Conservation (phyloP, 1,140 invertebrate species). For the Rhynchophorus ferrugineus region DNA sequence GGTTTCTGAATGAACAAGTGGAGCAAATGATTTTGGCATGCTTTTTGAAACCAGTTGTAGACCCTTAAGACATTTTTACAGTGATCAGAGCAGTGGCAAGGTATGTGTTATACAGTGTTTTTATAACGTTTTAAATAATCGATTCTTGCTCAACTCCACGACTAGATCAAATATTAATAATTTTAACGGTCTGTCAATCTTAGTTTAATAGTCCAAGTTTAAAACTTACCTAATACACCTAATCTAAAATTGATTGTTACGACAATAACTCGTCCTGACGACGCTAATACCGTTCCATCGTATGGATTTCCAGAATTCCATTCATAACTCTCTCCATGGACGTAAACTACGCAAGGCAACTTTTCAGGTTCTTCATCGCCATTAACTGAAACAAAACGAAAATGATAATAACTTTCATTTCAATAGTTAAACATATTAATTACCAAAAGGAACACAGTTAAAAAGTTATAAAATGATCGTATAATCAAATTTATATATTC, state of each 20-base stretch:
- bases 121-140: no score
- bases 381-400: conserved; percentile 31
- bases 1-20: no score
- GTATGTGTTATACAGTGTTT: no score
- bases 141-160: no score
- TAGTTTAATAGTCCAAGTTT: no score
- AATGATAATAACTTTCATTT: neutral
- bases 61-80: no score
- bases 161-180: no score
- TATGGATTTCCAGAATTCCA: conserved; percentile 92
- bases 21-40: no score
- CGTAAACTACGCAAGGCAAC: conserved; percentile 74
- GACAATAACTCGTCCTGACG: conserved; percentile 86
- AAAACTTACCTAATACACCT: conserved; percentile 81
- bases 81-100: no score
- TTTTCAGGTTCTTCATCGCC: conserved; percentile 37
- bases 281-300: conserved; percentile 85
- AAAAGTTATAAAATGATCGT: neutral
- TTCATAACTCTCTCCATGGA: conserved; percentile 92
- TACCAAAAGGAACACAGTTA: neutral
- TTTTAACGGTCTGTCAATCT: no score
- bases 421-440: neutral
- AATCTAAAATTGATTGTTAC: conserved; percentile 96
- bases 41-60: no score
- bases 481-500: no score